Base-by-base conservation (phyloP, 2,797 vertebrate genomes). In the Ptychadena robeensis region DNA sequence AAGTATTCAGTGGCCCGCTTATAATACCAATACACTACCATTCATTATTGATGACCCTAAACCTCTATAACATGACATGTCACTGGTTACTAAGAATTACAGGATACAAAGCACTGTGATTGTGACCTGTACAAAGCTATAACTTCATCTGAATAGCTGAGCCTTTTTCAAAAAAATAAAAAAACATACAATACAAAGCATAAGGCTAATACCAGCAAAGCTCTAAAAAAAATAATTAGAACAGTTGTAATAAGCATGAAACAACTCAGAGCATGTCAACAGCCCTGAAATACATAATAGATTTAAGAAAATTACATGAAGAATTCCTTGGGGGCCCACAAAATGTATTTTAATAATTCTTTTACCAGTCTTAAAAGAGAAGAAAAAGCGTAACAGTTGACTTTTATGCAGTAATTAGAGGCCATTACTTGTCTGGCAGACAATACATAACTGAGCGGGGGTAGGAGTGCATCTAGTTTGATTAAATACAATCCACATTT, bases 181-280 rank as follows among this genome's bases (percentile, higher is more conserved):
- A 61, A 12, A 1, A 27, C n/a, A 27, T 9, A 61, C n/a, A 0
- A 59, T 61, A 61, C 2, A 61, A 27, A 27, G 9, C 28, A 61
- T 28, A 27, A 61, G 3, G 18, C 18, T 11, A 53, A 48, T 73
- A 34, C 14, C 22, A 34, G 28, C 11, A 57, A 32, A 34, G 10
- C 15, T 12, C 6, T 14, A 72, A 2, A 61, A 61, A 61, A 61
- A 61, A 61, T 61, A 67, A 68, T 35, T 25, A 35, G 25, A n/a
- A n/a, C n/a, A 35, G 22, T 11, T 68, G 66, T 37, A 68, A 35
- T 68, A 25, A n/a, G 48, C 53, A 74, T 37, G 15, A 65, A 38
- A 64, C 22, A 75, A 30, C 30, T 64, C 14, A 22, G 12, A 18
- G 35, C 14, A 18, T 75, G 15, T 40, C 27, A 35, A 31, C 12